A percentile compares a stretch with the other conserved stretches of the same genome.
Evolutionary conservation across 2,888 invertebrate species (phyloP).

Genomic region (Torymus aiolomorphi): DNA sequence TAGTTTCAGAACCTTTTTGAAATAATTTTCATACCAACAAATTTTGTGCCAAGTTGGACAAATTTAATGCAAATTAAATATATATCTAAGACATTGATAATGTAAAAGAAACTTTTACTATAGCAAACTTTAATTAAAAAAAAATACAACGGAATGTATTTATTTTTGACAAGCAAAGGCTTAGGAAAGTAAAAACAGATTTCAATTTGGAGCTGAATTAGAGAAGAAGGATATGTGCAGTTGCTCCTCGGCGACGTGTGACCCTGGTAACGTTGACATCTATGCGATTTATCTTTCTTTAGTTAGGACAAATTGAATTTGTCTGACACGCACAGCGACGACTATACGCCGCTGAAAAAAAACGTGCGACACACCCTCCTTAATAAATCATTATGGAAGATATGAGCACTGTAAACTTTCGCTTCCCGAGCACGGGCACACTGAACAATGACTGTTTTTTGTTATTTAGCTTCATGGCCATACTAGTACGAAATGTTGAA

Average conservation of each 20-base stretch:
- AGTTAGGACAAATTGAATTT: constrained; percentile 64
- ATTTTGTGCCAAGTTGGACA: no score
- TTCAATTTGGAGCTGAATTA: constrained; percentile 45
- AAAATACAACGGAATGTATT: no score
- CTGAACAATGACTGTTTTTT: no score
- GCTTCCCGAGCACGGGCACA: no score
- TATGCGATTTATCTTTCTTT: constrained; percentile 71
- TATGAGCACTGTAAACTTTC: constrained; percentile 11
- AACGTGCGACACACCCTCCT: constrained; percentile 36
- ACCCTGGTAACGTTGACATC: constrained; percentile 70
- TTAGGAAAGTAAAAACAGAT: constrained; percentile 33
- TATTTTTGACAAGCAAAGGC: constrained; percentile 8
- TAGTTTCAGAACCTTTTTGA: no score
- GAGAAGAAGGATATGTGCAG: constrained; percentile 35
- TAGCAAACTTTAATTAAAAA: no score
- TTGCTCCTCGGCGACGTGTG: constrained; percentile 58
- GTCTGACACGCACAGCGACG: constrained; percentile 42
- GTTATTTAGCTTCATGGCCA: no score
- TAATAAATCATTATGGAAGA: constrained; percentile 47
- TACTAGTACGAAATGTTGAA: no score
- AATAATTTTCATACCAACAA: no score
- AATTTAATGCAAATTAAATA: no score
- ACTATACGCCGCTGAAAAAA: constrained; percentile 33
- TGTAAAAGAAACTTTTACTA: no score
- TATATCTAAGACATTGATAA: no score